These are phyloP conservation scores for Eristalinus aeneus DNA, from an alignment of 2,888 invertebrate species.

Conservation along the genomic window DNA sequence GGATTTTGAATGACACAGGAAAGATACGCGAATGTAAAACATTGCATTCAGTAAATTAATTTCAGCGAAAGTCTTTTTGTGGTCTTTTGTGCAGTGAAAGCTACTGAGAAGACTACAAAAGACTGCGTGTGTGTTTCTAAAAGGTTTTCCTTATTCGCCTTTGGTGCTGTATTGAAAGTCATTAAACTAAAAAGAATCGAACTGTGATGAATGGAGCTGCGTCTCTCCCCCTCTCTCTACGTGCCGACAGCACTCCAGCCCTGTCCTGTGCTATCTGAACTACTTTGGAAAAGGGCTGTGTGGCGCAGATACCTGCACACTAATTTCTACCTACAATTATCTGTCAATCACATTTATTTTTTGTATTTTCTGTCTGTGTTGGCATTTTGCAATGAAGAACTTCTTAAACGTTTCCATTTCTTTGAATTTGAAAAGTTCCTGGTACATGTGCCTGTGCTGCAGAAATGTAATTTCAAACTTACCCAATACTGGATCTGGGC, in stretches of 20 bases:
- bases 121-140: neutral
- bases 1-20: neutral
- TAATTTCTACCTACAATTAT: neutral
- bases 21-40: neutral
- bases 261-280: neutral
- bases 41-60: neutral
- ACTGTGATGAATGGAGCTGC: neutral
- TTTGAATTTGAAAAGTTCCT: neutral
- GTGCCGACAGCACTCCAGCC: too few species aligned
- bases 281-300: neutral
- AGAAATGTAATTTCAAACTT: neutral
- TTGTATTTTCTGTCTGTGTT: neutral
- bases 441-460: neutral
- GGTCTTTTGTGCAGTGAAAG: neutral
- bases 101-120: neutral
- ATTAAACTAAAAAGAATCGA: neutral
- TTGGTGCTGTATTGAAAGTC: neutral
- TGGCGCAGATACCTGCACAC: neutral
- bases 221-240: neutral
- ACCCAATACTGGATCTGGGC: too few species aligned
- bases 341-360: neutral
- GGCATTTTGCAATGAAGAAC: neutral
- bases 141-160: neutral
- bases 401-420: neutral
- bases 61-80: neutral